phyloP scores from a whole-genome alignment of 2,888 invertebrate species.

The Octodonta nipae region DNA sequence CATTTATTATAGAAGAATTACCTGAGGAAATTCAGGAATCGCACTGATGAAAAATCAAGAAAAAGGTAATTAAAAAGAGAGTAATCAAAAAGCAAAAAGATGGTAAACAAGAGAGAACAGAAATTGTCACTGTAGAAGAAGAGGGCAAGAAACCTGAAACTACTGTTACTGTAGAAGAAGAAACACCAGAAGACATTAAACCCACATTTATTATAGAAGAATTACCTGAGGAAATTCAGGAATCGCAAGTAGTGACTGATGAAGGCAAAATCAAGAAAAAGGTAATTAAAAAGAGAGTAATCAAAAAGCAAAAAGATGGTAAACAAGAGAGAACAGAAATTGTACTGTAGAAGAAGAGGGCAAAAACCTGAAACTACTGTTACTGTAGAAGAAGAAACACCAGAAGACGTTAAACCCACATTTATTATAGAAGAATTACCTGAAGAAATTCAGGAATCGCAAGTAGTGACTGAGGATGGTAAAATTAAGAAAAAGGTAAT shows the following conservation, averaged over 20 bases:
- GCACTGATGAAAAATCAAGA: constrained; percentile 20
- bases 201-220: constrained; percentile 9
- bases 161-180: constrained; percentile 29
- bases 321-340: constrained; percentile 24
- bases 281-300: constrained; percentile 24
- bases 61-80: constrained; percentile 24
- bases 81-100: constrained; percentile 24
- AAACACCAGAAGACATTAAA: constrained; percentile 9
- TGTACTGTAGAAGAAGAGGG: constrained; percentile 27
- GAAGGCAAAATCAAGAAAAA: constrained; percentile 22
- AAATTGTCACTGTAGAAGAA: constrained; percentile 26
- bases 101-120: constrained; percentile 21
- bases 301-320: constrained; percentile 24
- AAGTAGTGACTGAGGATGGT: constrained; percentile 20
- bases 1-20: constrained; percentile 9
- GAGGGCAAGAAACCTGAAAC: constrained; percentile 31
- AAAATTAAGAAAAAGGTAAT: constrained; percentile 14
- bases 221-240: constrained; percentile 18
- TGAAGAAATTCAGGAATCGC: constrained; percentile 18
- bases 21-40: constrained; percentile 21
- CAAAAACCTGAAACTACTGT: constrained; percentile 33
- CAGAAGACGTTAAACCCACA: constrained; percentile 15
- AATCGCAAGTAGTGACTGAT: constrained; percentile 22
- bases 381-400: constrained; percentile 28
- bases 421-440: constrained; percentile 26